Evolutionary conservation across 2,797 vertebrate genomes (phyloP), one percentile per base, ranked within the genome.

Genomic region (Cyclopterus lumpus): DNA sequence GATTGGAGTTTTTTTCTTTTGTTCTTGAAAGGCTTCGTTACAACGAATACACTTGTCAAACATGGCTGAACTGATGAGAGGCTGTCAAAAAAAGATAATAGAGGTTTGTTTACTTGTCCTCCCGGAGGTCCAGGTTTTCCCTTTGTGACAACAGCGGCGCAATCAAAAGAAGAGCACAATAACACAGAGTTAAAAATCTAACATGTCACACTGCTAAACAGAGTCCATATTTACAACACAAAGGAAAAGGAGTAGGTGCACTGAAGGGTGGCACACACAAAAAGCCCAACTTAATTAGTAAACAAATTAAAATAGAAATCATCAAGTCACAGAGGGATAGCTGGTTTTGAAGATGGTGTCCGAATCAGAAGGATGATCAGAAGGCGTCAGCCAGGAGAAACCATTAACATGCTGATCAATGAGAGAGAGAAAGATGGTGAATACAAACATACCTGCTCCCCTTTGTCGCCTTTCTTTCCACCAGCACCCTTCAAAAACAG

Each of bases 91-190:
- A 20, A 67, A 44, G 16, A 80, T 44, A 58, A 89, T 53, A 64
- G 73, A 87, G 63, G 34, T 66, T 82, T 91, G 86, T 93, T 93
- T 90, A 96, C 95, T 79, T 94, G 93, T 71, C 90, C 83, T 81
- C 95, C 96, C 4, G 96, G 94, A 75, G 93, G 93, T 62, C 96
- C 96, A 58, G 95, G 96, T 65, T 91, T 93, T 73, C 96, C 96
- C 97, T 97, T 83, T 70, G 88, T 80, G 86, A 57, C 51, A 3
- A 81, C 11, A 79, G 11, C 87, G 20, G 70, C 30, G 38, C 38
- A 76, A 86, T 80, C 44, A 77, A 81, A 86, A 72, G 63, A 85
- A 62, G 22, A 77, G 28, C 32, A 86, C 18, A 87, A 69, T 51
- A 81, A 83, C 76, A 71, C 67, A 70, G 49, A 73, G 79, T 89